Conservation (phyloP, 2,888 invertebrate genomes). For the Mesopsocus fuscifrons region DNA sequence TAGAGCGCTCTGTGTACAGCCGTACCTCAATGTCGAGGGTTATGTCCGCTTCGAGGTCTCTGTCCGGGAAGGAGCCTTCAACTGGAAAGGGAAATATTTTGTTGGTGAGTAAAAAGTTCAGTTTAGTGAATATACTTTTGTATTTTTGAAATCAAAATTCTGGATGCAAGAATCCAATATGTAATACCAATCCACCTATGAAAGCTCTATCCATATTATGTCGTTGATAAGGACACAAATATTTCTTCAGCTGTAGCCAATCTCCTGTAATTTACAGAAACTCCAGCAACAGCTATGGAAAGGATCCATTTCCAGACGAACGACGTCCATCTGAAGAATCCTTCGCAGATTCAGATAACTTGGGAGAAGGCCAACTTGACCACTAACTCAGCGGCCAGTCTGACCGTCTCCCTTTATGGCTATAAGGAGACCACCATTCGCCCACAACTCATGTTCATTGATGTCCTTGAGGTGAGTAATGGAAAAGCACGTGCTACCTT, state of each 20-base stretch:
- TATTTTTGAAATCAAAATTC: constrained; percentile 7
- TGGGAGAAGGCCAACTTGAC: constrained; percentile 81
- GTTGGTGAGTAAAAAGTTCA: no score
- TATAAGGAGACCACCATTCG: constrained; percentile 66
- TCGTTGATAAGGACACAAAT: neutral
- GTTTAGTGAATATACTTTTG: constrained; percentile 19
- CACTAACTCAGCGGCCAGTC: constrained; percentile 49
- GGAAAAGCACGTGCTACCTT: no score
- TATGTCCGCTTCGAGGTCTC: constrained; percentile 74
- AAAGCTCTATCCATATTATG: neutral
- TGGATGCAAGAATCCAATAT: constrained; percentile 7
- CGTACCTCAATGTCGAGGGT: constrained; percentile 69
- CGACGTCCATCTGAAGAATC: constrained; percentile 49
- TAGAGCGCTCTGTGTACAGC: constrained; percentile 78
- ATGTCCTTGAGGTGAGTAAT: constrained; percentile 50
- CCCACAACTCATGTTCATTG: constrained; percentile 67
- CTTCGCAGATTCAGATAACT: constrained; percentile 52
- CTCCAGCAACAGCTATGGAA: constrained; percentile 70
- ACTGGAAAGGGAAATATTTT: constrained; percentile 80
- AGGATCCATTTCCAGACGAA: constrained; percentile 63
- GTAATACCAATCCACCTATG: constrained; percentile 11
- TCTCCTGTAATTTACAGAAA: constrained; percentile 53
- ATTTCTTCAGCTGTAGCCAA: constrained; percentile 4
- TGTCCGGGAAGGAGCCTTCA: constrained; percentile 60
- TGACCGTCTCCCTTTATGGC: constrained; percentile 74